Conservation (phyloP, 2,888 invertebrate genomes). For the Ormyrus labotus region DNA sequence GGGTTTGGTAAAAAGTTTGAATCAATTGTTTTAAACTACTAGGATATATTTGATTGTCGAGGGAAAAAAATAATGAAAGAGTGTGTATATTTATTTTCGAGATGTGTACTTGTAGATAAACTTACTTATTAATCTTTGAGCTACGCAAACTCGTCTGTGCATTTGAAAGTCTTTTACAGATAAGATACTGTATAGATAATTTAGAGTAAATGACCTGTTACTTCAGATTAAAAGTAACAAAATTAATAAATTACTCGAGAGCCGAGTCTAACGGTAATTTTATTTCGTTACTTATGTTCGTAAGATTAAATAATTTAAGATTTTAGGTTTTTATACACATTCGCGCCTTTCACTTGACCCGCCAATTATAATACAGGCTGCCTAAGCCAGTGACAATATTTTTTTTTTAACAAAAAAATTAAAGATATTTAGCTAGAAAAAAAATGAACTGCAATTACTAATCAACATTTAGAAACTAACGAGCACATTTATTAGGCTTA, state of each 20-base stretch:
- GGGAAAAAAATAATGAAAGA: too few species aligned
- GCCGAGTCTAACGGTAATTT: background rate
- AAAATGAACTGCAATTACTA: too few species aligned
- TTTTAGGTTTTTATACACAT: constrained; percentile 13
- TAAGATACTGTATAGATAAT: background rate
- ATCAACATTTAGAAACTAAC: too few species aligned
- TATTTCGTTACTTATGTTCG: background rate
- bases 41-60: too few species aligned
- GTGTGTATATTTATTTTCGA: too few species aligned
- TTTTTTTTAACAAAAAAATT: background rate
- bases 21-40: too few species aligned
- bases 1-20: constrained; percentile 7
- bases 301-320: constrained; percentile 36
- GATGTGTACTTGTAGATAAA: too few species aligned
- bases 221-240: background rate
- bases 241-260: constrained; percentile 13
- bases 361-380: background rate
- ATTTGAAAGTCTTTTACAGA: too few species aligned
- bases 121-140: too few species aligned
- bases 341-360: constrained; percentile 46
- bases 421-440: background rate
- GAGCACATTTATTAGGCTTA: too few species aligned
- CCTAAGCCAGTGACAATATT: background rate
- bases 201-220: background rate
- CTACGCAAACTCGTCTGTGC: too few species aligned